Conservation (phyloP, 1,140 invertebrate genomes). For the Tetragnatha versicolor region DNA sequence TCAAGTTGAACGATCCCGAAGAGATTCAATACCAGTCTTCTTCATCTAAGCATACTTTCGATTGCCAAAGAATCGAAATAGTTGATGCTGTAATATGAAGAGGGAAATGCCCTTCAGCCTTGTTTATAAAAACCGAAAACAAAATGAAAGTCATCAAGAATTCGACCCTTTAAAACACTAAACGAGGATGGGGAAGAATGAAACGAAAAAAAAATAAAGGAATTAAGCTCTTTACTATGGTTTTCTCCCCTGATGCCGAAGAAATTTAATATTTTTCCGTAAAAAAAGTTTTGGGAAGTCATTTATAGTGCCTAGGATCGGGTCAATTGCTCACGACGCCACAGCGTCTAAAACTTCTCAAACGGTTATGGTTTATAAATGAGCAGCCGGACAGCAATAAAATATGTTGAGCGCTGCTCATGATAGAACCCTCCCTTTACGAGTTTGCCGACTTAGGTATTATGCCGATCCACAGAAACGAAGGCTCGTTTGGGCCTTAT, state of each 20-base stretch:
- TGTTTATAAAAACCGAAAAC: constrained; percentile 28
- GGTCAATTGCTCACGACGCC: constrained; percentile 42
- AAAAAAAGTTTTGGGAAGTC: constrained; percentile 41
- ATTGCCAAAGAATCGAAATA: neutral
- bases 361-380: constrained; percentile 51
- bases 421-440: constrained; percentile 25
- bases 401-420: constrained; percentile 39
- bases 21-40: too few species aligned
- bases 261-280: constrained; percentile 49
- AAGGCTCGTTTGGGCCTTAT: constrained; percentile 36
- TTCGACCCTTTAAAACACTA: constrained; percentile 2
- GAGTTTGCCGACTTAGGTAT: constrained; percentile 35
- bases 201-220: neutral
- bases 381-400: constrained; percentile 40
- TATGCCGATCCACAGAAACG: constrained; percentile 7
- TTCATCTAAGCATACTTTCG: neutral
- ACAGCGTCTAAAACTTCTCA: constrained; percentile 27
- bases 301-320: constrained; percentile 23
- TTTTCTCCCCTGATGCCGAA: constrained; percentile 16
- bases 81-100: constrained; percentile 33
- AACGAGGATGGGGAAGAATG: neutral
- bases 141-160: constrained; percentile 28
- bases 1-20: too few species aligned
- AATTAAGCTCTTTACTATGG: constrained; percentile 45
- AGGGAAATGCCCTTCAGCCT: neutral